phyloP scores from a whole-genome alignment of 2,888 invertebrate genomes.

The Agrilus biguttatus region DNA sequence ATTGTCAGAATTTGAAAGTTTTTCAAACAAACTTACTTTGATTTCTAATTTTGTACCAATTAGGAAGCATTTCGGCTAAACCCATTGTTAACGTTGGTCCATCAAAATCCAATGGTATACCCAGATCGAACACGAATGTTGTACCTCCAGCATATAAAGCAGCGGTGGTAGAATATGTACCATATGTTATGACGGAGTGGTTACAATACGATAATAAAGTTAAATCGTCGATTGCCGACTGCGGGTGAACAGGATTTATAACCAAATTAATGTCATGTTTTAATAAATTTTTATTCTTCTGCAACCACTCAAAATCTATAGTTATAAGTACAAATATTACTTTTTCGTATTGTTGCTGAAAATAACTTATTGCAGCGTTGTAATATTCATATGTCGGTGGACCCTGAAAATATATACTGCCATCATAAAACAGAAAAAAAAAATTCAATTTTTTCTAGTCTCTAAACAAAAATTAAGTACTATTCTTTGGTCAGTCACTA shows the following conservation, averaged over 20 bases:
- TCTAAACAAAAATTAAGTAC: too few species aligned
- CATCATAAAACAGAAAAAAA: too few species aligned
- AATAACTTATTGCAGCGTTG: constrained; percentile 10
- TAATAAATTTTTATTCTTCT: constrained; percentile 2
- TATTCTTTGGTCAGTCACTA: too few species aligned
- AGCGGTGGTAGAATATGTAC: constrained; percentile 9
- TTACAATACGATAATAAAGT: constrained; percentile 10
- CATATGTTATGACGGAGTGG: constrained; percentile 12
- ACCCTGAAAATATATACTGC: constrained; percentile 1
- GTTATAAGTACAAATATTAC: constrained; percentile 10
- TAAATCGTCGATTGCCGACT: constrained; percentile 6
- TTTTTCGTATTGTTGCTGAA: constrained; percentile 7
- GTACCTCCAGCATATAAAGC: constrained; percentile 8
- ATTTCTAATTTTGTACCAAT: too few species aligned
- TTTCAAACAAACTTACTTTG: too few species aligned
- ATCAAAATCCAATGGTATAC: constrained; percentile 9
- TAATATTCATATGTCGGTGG: constrained; percentile 7
- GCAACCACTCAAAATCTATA: constrained; percentile 7
- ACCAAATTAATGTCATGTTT: constrained; percentile 2
- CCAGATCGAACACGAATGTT: constrained; percentile 10
- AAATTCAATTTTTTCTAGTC: too few species aligned
- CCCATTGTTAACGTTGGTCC: constrained; percentile 11
- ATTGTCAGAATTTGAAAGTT: too few species aligned
- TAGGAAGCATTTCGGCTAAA: too few species aligned
- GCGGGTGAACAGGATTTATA: constrained; percentile 5